Percentiles rank a stretch among this genome's conserved stretches.
Conservation (phyloP, 92 coral and sea anemone species). For the Pocillopora grandis region DNA sequence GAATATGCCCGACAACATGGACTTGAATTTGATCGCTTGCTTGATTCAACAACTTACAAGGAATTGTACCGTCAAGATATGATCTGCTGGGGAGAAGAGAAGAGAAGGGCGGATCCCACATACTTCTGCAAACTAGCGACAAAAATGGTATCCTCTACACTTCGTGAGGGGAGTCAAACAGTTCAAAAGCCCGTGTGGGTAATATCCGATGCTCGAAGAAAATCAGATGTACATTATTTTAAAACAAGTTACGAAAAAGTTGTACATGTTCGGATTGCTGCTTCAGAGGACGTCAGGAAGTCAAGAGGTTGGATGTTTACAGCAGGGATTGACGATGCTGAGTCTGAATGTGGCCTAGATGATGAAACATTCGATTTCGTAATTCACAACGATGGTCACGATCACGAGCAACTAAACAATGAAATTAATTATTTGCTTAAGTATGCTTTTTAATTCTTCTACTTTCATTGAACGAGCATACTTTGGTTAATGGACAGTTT, state of each 20-base stretch:
- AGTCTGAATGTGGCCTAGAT: conserved; percentile 97
- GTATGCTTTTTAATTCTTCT: neutral
- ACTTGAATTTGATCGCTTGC: conserved; percentile 73
- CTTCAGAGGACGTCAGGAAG: conserved; percentile 65
- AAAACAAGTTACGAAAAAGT: conserved; percentile 50
- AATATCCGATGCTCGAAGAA: conserved; percentile 87
- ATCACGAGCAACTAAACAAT: conserved; percentile 27
- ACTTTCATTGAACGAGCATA: neutral
- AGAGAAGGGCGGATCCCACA: conserved; percentile 69
- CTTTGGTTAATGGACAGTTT: neutral
- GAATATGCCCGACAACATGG: conserved; percentile 88
- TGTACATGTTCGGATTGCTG: conserved; percentile 73
- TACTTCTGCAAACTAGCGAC: conserved; percentile 89
- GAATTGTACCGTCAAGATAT: conserved; percentile 80
- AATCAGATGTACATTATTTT: conserved; percentile 77
- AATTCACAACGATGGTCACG: conserved; percentile 72
- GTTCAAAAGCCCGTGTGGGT: conserved; percentile 71
- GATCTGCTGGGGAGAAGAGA: conserved; percentile 97
- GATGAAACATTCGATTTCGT: conserved; percentile 65
- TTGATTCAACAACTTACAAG: conserved; percentile 90
- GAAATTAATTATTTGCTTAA: neutral
- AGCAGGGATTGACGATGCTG: conserved; percentile 87
- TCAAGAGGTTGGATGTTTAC: conserved; percentile 92
- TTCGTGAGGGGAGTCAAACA: neutral
- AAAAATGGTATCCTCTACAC: conserved; percentile 40